Conservation (phyloP, 2,113 vertebrate species). For the Turnix velox region DNA sequence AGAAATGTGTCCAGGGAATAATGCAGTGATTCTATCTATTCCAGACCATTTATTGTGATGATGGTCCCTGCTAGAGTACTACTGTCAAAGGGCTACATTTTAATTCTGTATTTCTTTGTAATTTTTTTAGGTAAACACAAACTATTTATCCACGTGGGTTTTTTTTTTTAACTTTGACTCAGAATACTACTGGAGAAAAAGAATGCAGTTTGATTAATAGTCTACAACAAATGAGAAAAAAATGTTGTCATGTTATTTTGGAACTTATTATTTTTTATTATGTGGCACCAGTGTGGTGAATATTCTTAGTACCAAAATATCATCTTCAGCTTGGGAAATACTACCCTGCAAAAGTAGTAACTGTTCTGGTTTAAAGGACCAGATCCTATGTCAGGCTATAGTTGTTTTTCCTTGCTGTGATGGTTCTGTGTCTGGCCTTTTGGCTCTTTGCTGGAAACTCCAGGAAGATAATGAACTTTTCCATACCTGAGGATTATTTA, state of each 20-base stretch:
- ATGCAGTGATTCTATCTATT: not conserved
- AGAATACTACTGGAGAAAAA: not conserved
- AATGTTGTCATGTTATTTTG: not conserved
- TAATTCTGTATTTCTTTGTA: conserved; percentile 44
- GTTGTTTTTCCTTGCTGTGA: not conserved
- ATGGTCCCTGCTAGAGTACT: conserved; percentile 37
- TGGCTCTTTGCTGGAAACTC: not conserved
- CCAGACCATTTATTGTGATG: conserved; percentile 8
- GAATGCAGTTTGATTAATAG: not conserved
- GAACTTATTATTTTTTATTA: not conserved
- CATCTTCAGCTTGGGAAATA: not conserved
- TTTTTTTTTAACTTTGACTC: not conserved
- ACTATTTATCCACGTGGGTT: not conserved
- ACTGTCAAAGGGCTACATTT: conserved; percentile 62
- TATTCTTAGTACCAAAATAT: not conserved
- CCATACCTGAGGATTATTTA: not conserved
- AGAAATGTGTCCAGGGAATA: not conserved
- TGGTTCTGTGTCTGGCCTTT: not conserved
- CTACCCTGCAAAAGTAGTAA: not conserved
- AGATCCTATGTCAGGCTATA: not conserved
- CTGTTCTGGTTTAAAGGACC: not conserved
- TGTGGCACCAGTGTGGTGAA: not conserved
- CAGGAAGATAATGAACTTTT: not conserved
- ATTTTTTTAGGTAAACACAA: conserved; percentile 38
- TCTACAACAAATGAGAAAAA: not conserved